These are phyloP conservation scores for Strigamia maritima DNA, from an alignment of 2,888 invertebrate species.

Conservation along the genomic window DNA sequence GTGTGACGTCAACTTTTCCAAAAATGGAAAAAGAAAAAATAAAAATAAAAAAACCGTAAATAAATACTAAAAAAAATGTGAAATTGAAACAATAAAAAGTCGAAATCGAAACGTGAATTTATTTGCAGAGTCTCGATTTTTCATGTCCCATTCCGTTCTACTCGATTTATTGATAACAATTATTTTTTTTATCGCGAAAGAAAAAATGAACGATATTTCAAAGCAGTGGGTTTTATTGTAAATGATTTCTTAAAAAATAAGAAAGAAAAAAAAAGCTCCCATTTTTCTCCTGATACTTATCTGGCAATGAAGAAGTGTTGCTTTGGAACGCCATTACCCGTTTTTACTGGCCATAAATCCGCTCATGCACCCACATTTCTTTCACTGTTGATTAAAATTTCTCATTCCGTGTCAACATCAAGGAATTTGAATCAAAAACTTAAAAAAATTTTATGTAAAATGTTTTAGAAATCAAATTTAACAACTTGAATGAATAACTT, in stretches of 20 bases:
- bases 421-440: not conserved
- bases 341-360: slow-evolving; percentile 31
- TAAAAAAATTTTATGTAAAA: not conserved
- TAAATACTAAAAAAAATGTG: not conserved
- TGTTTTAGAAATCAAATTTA: not conserved
- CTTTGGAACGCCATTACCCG: slow-evolving; percentile 30
- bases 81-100: not conserved
- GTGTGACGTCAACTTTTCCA: slow-evolving; percentile 12
- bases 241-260: slow-evolving; percentile 21
- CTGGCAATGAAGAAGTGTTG: slow-evolving; percentile 34
- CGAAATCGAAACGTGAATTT: not conserved
- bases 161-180: slow-evolving; percentile 31
- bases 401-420: slow-evolving; percentile 29
- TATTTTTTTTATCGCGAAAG: slow-evolving; percentile 13
- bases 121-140: not conserved
- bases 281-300: slow-evolving; percentile 34
- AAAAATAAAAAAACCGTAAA: not conserved
- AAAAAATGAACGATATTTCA: slow-evolving; percentile 20
- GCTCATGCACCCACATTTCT: slow-evolving; percentile 31
- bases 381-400: slow-evolving; percentile 28
- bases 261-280: not conserved
- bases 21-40: not conserved
- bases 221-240: slow-evolving; percentile 21
- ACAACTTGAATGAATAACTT: too few species aligned
- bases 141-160: not conserved